phyloP scores from a whole-genome alignment of 2,888 invertebrate species.

The Psylliodes chrysocephalus region DNA sequence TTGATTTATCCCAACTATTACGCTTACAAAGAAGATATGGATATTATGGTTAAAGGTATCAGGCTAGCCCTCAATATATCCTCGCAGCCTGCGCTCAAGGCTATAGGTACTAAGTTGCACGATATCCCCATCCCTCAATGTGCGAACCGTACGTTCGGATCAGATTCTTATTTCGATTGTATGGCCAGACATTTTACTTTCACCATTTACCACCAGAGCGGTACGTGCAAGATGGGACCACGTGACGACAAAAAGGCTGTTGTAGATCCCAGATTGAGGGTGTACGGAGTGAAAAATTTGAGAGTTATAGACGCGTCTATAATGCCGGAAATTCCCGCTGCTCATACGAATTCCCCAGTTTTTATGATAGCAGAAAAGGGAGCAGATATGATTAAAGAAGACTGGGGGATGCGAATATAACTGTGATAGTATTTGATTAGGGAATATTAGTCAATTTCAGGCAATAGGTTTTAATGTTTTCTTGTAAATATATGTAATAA shows the following conservation, averaged over 20 bases:
- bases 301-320: constrained; percentile 83
- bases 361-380: constrained; percentile 87
- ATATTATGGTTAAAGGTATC: constrained; percentile 73
- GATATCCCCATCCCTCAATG: constrained; percentile 72
- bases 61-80: constrained; percentile 70
- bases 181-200: constrained; percentile 74
- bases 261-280: constrained; percentile 71
- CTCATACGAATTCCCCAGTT: constrained; percentile 81
- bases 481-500: not conserved
- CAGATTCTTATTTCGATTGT: constrained; percentile 78
- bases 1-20: constrained; percentile 73
- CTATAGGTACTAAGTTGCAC: constrained; percentile 70
- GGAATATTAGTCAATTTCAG: constrained; percentile 16
- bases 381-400: constrained; percentile 75
- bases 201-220: constrained; percentile 76
- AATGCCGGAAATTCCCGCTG: constrained; percentile 81
- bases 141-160: constrained; percentile 68
- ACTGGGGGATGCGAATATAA: constrained; percentile 57
- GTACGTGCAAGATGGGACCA: constrained; percentile 76
- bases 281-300: constrained; percentile 74
- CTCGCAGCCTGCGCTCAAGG: constrained; percentile 69
- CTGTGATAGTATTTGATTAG: constrained; percentile 37
- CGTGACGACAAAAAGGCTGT: constrained; percentile 70
- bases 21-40: constrained; percentile 69
- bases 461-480: not conserved